These are phyloP conservation scores for rat (Rattus norvegicus) DNA, from an alignment of 2,113 vertebrate genomes.

Conservation along the genomic window GRCr8 NC_086039.1:139461501-139462000, in stretches of 20 bases:
- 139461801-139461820: not conserved
- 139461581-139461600: not conserved
- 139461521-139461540: not conserved
- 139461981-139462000: slow-evolving; percentile 42
- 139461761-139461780: not conserved
- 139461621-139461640: not conserved
- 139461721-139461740: not conserved
- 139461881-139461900: slow-evolving; percentile 12
- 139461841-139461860: not conserved
- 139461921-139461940: slow-evolving; percentile 20
- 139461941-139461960: not conserved
- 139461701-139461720: not conserved
- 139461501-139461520: not conserved
- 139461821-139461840: not conserved
- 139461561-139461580: not conserved
- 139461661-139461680: not conserved
- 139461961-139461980: not conserved
- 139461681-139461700: not conserved
- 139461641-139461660: not conserved
- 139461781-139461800: no score
- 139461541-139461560: slow-evolving; percentile 3
- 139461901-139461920: slow-evolving; percentile 18
- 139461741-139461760: not conserved
- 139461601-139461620: not conserved
- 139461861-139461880: slow-evolving; percentile 38